Base-by-base conservation (phyloP, 2,797 vertebrate species). In the Coilia nasus region DNA sequence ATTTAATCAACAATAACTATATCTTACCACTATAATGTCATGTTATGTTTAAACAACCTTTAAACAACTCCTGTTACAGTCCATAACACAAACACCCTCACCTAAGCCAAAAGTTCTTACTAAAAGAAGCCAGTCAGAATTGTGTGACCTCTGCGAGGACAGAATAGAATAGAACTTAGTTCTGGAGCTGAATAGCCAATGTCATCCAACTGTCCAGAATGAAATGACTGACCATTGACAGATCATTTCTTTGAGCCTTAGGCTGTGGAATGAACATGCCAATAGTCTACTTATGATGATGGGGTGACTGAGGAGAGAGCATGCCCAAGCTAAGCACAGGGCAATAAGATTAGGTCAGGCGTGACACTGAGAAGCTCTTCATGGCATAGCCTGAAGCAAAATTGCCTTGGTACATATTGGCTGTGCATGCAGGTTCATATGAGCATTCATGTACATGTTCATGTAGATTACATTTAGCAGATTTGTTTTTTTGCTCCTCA, bases 271-370 rank as follows among this genome's bases (percentile, higher is more conserved):
- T 75, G 67, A 64, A 28, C 62, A 28, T 75, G 67, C 67, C 67
- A 41, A 75, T 75, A 75, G 67, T 75, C 67, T 75, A 75, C 31
- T 75, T 75, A 75, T 75, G 67, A 31, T 75, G 67, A 75, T 19
- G 28, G 67, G 67, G 67, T 35, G 28, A 75, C 15, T 35, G 67
- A 12, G 31, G 67, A 28, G 15, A 75, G 31, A 35, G 67, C 28
- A 75, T 75, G 67, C 31, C 67, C 3, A 15, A 75, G 25, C 67
- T 75, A 41, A 75, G 31, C 28, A 75, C 25, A 35, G 14, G 15
- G 67, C 12, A 23, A 64, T 64, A 14, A 75, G 28, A 17, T 35
- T 35, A 75, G 67, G 14, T 2, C 11, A 71, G 67, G 28, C 67
- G 14, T 75, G 67, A 25, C 12, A 28, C 62, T 12, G 62, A 64